These are phyloP conservation scores for Tortrix viridana DNA, from an alignment of 2,888 invertebrate genomes.

Conservation along the genomic window DNA sequence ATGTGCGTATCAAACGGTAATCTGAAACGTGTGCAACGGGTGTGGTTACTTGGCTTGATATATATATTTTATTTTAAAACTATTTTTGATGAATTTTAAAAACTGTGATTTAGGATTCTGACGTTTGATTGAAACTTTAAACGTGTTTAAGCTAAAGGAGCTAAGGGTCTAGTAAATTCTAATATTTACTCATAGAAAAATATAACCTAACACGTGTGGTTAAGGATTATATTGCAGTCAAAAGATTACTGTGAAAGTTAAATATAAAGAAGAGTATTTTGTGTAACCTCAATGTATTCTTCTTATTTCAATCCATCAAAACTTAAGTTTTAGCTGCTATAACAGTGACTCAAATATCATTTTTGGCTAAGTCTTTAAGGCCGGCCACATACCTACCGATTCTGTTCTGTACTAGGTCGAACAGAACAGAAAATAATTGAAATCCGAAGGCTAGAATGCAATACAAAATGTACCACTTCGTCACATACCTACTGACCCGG, in stretches of 20 bases:
- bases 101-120: slow-evolving; percentile 28
- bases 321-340: neutral
- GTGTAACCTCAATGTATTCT: slow-evolving; percentile 2
- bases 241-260: neutral
- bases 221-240: neutral
- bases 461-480: no score
- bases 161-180: neutral
- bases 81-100: slow-evolving; percentile 23
- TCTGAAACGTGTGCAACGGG: neutral
- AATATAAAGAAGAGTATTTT: neutral
- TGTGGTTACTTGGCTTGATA: slow-evolving; percentile 2
- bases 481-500: no score
- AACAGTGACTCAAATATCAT: slow-evolving; percentile 4
- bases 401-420: no score
- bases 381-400: neutral
- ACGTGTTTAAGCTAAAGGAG: neutral
- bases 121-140: slow-evolving; percentile 16
- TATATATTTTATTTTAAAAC: slow-evolving; percentile 2
- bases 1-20: slow-evolving; percentile 10
- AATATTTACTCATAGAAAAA: neutral
- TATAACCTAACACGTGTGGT: neutral
- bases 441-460: no score
- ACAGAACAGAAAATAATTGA: no score
- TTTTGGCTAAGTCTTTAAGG: neutral
- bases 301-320: neutral